phyloP scores from a whole-genome alignment of 2,797 vertebrate genomes.

The Lophius americanus region DNA sequence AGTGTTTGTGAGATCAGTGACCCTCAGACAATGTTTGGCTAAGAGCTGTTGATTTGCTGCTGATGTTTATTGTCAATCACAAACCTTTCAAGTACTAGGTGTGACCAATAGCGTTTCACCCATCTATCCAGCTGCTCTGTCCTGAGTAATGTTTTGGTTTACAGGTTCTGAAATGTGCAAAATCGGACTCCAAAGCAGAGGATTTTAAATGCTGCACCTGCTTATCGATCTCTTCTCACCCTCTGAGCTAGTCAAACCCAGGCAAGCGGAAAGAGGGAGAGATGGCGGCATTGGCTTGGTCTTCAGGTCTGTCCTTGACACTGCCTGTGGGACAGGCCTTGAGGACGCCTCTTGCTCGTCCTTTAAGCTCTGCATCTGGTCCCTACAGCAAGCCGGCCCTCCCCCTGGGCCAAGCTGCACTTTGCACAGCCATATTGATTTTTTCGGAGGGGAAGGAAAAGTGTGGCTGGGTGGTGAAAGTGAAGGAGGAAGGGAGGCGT shows the following conservation, averaged over 20 bases:
- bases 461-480: slow-evolving; percentile 66
- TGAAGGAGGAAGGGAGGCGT: slow-evolving; percentile 29
- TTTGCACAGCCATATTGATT: slow-evolving; percentile 86
- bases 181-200: slow-evolving; percentile 74
- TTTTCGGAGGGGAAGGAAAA: slow-evolving; percentile 72
- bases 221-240: slow-evolving; percentile 82
- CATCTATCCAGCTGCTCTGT: slow-evolving; percentile 45
- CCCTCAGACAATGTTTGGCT: slow-evolving; percentile 56
- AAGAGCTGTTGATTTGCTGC: slow-evolving; percentile 75
- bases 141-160: slow-evolving; percentile 60
- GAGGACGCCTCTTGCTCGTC: slow-evolving; percentile 71
- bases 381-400: slow-evolving; percentile 58
- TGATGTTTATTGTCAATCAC: slow-evolving; percentile 73
- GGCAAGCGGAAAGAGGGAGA: slow-evolving; percentile 44
- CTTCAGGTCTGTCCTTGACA: slow-evolving; percentile 82
- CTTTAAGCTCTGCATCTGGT: slow-evolving; percentile 56
- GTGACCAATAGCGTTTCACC: slow-evolving; percentile 39
- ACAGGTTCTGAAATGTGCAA: slow-evolving; percentile 71
- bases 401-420: slow-evolving; percentile 78
- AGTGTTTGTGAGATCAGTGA: slow-evolving; percentile 43
- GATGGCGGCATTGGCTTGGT: slow-evolving; percentile 47
- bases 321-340: slow-evolving; percentile 74
- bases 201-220: slow-evolving; percentile 87
- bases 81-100: slow-evolving; percentile 73
- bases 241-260: slow-evolving; percentile 50